Evolutionary conservation across 2,113 vertebrate genomes (phyloP).

Genomic region (Elgaria multicarinata): DNA sequence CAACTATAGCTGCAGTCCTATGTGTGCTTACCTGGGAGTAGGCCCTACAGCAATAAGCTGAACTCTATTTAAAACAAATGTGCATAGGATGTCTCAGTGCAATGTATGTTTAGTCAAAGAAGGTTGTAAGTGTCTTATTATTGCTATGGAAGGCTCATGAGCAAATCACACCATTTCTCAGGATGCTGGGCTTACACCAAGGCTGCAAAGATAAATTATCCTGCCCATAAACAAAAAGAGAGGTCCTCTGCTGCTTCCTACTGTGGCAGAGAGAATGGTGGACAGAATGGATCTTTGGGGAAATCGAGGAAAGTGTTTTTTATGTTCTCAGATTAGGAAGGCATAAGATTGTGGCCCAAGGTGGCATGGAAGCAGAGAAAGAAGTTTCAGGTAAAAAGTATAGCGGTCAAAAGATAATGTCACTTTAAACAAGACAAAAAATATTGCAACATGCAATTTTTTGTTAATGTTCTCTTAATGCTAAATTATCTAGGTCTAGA

Average conservation of each 20-base stretch:
- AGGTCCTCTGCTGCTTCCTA: neutral
- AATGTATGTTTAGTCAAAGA: neutral
- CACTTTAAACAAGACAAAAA: too few species aligned
- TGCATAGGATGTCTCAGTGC: neutral
- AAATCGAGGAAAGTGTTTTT: neutral
- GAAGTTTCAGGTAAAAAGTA: constrained; percentile 36
- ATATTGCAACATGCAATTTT: too few species aligned
- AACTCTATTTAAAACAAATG: neutral
- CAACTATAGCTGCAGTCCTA: neutral
- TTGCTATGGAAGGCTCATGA: neutral
- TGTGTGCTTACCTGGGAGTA: too few species aligned
- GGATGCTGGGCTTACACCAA: neutral
- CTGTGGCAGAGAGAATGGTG: neutral
- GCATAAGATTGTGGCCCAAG: constrained; percentile 41
- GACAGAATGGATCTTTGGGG: neutral
- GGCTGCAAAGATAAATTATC: neutral
- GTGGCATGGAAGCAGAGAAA: neutral
- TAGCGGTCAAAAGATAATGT: constrained; percentile 58
- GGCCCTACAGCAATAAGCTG: neutral
- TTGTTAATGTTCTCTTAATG: too few species aligned
- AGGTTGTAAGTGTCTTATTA: neutral
- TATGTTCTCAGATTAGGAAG: constrained; percentile 34
- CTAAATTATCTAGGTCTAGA: neutral
- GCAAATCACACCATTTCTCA: neutral
- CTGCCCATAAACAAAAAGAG: neutral